Evolutionary conservation across 2,888 invertebrate genomes (phyloP), one percentile per base, ranked within the genome.

Genomic region (Dicyrtomina minuta): DNA sequence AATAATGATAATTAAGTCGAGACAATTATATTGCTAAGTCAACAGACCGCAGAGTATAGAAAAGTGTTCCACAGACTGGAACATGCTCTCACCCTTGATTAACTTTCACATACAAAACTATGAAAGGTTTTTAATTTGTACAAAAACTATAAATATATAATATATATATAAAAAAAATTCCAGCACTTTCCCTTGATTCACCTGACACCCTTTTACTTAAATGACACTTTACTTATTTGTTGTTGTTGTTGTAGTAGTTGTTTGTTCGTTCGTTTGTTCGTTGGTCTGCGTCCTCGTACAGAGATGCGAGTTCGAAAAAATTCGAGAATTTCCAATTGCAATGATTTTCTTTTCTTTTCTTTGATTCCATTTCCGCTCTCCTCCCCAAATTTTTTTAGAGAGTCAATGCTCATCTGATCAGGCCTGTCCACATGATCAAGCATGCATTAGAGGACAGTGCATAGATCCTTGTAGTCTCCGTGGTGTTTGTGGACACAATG

Each of bases 401-500:
- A 88, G 88, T 86, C 91, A 92, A 88, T 93, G 93, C 86, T 89
- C 89, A 86, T 89, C 89, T 84, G 92, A 94, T 87, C 87, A 88
- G 86, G 93, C 93, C 86, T 95, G 94, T 85, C 89, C 92, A 79
- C 89, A 89, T 85, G 92, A 93, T 85, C 91, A 92, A 86, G 90
- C 92, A 82, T 95, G 94, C 86, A 88, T 92, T 84, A 90, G 91
- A 85, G 88, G 90, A 84, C 90, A 91, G 85, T 95, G 94, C 84
- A 87, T 90, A 84, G 92, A 94, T 84, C 94, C 93, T 77, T 95
- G 94, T 85, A 88, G 88, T 81, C 87, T 93, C 81, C 89, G 92
- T 80, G 93, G 90, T 80, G 91, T 90, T 78, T 95, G 95, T 83
- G 94, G 94, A 78, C 87, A 89, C 80, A 93, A 93, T 83, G 93